phyloP scores from a whole-genome alignment of 2,888 invertebrate genomes.

The Hermaeophaga mercurialis region DNA sequence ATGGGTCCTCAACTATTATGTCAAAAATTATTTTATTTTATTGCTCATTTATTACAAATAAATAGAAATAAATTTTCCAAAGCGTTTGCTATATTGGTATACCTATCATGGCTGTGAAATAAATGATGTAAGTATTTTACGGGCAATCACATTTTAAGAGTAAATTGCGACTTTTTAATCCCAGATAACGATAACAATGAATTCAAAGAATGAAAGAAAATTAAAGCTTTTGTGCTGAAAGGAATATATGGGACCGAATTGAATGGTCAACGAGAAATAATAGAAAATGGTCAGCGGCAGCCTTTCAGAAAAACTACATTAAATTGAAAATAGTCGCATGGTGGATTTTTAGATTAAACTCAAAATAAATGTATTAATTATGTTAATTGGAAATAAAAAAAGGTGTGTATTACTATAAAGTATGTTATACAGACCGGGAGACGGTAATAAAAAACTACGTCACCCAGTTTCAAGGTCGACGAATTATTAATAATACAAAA shows the following conservation, averaged over 20 bases:
- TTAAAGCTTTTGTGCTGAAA: conserved; percentile 24
- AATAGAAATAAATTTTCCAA: too few relatives aligned
- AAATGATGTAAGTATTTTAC: conserved; percentile 17
- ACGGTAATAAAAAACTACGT: too few relatives aligned
- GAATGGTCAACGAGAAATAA: conserved; percentile 21
- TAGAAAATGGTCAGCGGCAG: neutral
- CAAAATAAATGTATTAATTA: too few relatives aligned
- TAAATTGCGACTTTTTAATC: conserved; percentile 30
- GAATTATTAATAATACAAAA: too few relatives aligned
- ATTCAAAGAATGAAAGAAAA: conserved; percentile 22
- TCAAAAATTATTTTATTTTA: too few relatives aligned
- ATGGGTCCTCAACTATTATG: too few relatives aligned
- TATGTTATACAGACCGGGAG: too few relatives aligned
- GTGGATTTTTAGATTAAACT: too few relatives aligned
- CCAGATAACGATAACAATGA: conserved; percentile 23
- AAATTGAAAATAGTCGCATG: too few relatives aligned
- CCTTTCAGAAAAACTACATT: conserved; percentile 3
- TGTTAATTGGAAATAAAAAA: neutral
- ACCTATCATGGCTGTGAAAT: neutral
- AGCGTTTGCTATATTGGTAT: neutral
- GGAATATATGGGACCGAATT: conserved; percentile 21
- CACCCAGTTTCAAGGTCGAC: too few relatives aligned
- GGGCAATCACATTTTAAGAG: conserved; percentile 15
- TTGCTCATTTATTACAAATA: too few relatives aligned
- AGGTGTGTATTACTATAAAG: too few relatives aligned